Evolutionary conservation across 2,888 invertebrate genomes (phyloP), one percentile per base, ranked within the genome.

Genomic region (Graphium colonna): DNA sequence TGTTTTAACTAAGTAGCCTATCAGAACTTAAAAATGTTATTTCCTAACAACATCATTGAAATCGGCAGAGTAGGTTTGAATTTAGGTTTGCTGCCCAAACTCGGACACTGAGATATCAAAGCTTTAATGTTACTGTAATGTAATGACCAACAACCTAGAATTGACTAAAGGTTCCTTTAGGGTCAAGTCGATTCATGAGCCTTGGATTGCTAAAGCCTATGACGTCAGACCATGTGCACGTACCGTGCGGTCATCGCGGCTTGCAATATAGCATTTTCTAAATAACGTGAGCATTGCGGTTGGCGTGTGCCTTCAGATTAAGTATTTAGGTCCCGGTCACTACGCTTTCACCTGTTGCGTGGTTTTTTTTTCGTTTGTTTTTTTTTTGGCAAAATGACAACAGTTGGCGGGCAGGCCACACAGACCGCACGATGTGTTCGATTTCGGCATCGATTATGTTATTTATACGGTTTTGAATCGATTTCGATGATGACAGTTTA

Each of bases 291-390:
- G 60, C 57, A 58, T 62, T 66, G 68, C 59, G 65, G 68, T 67
- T 48, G 43, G 51, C 63, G 57, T 60, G 51, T 58, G 61, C 59
- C 52, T 46, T 52, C 33, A 51, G 53, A 60, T 60, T 62, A 64
- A 64, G 62, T 60, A 60, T 64, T 60, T 63, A 60, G 56, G 55
- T 50, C 55, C 36, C 56, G 65, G 66, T 62, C 63, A 61, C 45
- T 54, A 33, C 52, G 55, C 57, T 60, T 62, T 62, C 67, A 65
- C 67, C 67, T 67, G 67, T 58, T 59, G 57, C 50, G 56, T 38
- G 44, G 43, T 48, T 33, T 49, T 31, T 36, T 47, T 39, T 39
- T 39, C 39, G n/a, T 39, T 51, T 18, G n/a, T 44, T 44, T 15
- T 52, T 31, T 18, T 38, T 52, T 52, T 53, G 54, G 54, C 54